A percentile compares a stretch with the other conserved stretches of the same genome.
Evolutionary conservation across 2,797 vertebrate genomes (phyloP).

Genomic region (Scomberomorus guttatus): DNA sequence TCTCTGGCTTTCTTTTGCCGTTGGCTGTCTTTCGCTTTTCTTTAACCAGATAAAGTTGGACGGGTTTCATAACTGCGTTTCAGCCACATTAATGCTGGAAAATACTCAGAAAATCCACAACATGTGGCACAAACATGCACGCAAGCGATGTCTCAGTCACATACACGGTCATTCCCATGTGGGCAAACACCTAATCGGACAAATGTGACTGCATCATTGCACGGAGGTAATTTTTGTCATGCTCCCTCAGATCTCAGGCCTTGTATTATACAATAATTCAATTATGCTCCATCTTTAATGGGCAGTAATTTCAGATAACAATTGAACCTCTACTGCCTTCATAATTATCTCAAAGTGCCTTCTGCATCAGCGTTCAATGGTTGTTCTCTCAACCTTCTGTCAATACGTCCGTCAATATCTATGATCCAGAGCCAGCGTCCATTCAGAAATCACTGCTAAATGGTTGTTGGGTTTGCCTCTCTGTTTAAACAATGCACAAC

Average conservation of each 20-base stretch:
- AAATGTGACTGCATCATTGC: neutral
- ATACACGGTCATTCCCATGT: neutral
- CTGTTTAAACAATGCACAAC: conserved; percentile 16
- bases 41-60: conserved; percentile 71
- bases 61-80: conserved; percentile 72
- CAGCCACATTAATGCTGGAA: conserved; percentile 37
- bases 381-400: conserved; percentile 43
- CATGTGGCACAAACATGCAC: conserved; percentile 15
- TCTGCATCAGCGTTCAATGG: conserved; percentile 9
- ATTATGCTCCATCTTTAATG: conserved; percentile 1
- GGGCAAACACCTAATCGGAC: neutral
- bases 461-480: conserved; percentile 8
- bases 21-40: conserved; percentile 70
- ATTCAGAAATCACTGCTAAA: conserved; percentile 42
- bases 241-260: neutral
- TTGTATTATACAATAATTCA: neutral
- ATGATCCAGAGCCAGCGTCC: conserved; percentile 30
- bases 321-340: conserved; percentile 15
- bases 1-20: conserved; percentile 77
- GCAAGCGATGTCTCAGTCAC: neutral
- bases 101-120: conserved; percentile 43
- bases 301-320: conserved; percentile 18
- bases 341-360: conserved; percentile 44
- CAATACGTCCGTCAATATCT: conserved; percentile 20
- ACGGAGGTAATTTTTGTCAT: neutral